These are phyloP conservation scores for Pelecanoides urinatrix DNA, from an alignment of 2,113 vertebrate species.

Conservation along the genomic window DNA sequence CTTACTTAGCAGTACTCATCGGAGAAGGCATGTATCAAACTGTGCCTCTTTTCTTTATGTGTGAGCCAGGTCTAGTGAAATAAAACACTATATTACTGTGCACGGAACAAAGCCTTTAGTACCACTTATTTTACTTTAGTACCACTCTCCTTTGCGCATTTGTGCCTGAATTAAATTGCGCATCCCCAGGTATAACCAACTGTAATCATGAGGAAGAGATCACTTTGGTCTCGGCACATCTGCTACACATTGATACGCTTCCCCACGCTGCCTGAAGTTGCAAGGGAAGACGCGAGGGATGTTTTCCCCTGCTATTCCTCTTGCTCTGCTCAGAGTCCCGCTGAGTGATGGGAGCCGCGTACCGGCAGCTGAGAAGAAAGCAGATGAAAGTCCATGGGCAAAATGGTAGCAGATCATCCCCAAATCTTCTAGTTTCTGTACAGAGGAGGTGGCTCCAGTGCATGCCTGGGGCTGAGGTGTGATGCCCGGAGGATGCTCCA, in stretches of 20 bases:
- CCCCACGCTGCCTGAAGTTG: constrained; percentile 59
- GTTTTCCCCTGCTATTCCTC: constrained; percentile 62
- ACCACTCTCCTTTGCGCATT: constrained; percentile 66
- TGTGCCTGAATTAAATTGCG: constrained; percentile 69
- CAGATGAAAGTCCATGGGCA: constrained; percentile 48
- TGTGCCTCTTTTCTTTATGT: constrained; percentile 58
- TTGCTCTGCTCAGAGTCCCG: constrained; percentile 52
- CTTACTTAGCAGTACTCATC: constrained; percentile 33
- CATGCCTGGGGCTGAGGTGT: background rate
- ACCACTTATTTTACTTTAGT: constrained; percentile 66
- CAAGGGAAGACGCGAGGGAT: constrained; percentile 58
- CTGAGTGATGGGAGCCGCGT: background rate
- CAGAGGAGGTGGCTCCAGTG: background rate
- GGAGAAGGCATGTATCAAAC: constrained; percentile 50
- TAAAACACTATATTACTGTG: constrained; percentile 59
- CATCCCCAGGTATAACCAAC: constrained; percentile 77
- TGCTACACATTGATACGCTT: constrained; percentile 58
- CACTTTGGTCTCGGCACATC: constrained; percentile 77
- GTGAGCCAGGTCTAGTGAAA: constrained; percentile 71
- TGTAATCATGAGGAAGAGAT: constrained; percentile 74
- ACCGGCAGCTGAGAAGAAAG: background rate
- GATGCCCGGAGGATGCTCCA: background rate
- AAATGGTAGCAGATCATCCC: constrained; percentile 30
- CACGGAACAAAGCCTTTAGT: constrained; percentile 69
- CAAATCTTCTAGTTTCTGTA: background rate